A percentile compares a stretch with the other conserved stretches of the same genome.
Conservation (phyloP, 1,140 invertebrate genomes). For the Leptopilina clavipes region DNA sequence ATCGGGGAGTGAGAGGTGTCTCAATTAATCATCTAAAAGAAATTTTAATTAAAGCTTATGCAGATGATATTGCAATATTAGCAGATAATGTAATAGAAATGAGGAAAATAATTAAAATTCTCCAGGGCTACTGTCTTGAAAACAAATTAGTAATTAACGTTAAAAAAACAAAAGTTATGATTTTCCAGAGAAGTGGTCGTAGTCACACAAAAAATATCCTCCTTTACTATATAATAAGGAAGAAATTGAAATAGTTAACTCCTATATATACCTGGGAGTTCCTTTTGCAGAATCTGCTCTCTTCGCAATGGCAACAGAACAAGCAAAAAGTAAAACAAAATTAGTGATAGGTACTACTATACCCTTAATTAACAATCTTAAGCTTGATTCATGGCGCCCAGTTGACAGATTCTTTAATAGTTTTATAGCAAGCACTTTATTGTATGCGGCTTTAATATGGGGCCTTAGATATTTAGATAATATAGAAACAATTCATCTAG, state of each 20-base stretch:
- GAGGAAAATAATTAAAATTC: conserved; percentile 14
- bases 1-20: no score
- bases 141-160: conserved; percentile 36
- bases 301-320: neutral
- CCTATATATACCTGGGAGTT: conserved; percentile 38
- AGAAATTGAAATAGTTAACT: conserved; percentile 31
- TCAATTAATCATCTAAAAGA: neutral
- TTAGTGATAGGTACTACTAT: conserved; percentile 27
- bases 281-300: conserved; percentile 28
- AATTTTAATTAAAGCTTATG: conserved; percentile 29
- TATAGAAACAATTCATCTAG: conserved; percentile 24
- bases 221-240: neutral
- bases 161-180: conserved; percentile 39
- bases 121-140: conserved; percentile 27
- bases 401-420: conserved; percentile 37
- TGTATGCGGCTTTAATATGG: conserved; percentile 41
- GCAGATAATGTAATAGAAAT: conserved; percentile 1
- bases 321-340: conserved; percentile 29
- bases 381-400: conserved; percentile 38
- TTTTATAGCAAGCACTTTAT: conserved; percentile 33
- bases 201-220: neutral
- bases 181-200: conserved; percentile 28
- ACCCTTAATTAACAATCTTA: conserved; percentile 4
- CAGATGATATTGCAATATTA: conserved; percentile 37
- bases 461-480: conserved; percentile 34